Conservation (phyloP, 2,113 vertebrate genomes). For the Oryzias javanicus region DNA sequence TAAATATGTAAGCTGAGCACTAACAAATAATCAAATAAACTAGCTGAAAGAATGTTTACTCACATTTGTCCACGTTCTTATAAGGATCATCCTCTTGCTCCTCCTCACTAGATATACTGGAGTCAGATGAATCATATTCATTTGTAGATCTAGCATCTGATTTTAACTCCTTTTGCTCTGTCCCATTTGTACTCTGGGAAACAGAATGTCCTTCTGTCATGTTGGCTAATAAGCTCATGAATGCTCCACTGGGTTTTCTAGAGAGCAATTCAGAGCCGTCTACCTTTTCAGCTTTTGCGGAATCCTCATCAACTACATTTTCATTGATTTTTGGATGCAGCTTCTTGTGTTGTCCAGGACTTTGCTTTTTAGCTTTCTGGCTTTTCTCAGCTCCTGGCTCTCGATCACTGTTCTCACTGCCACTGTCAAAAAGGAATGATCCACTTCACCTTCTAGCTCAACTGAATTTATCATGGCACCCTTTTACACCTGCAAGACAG, state of each 20-base stretch:
- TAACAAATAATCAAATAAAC: neutral
- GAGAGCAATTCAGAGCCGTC: slow-evolving; percentile 29
- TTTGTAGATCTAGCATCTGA: slow-evolving; percentile 12
- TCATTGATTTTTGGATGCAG: slow-evolving; percentile 12
- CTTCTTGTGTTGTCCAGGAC: neutral
- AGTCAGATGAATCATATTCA: no score
- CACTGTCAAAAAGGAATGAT: slow-evolving; percentile 97
- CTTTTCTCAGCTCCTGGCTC: slow-evolving; percentile 17
- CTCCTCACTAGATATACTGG: neutral
- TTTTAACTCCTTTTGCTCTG: slow-evolving; percentile 70
- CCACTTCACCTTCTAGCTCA: slow-evolving; percentile 86
- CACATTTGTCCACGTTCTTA: slow-evolving; percentile 44
- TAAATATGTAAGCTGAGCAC: neutral
- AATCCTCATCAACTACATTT: neutral
- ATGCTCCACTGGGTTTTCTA: slow-evolving; percentile 50
- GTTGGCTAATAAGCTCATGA: slow-evolving; percentile 66
- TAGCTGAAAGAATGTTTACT: slow-evolving; percentile 19
- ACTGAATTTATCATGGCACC: slow-evolving; percentile 78
- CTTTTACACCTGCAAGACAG: slow-evolving; percentile 4
- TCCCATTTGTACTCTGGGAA: slow-evolving; percentile 80
- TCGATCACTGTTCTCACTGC: slow-evolving; percentile 72
- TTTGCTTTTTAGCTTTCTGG: slow-evolving; percentile 12
- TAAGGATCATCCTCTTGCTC: slow-evolving; percentile 45
- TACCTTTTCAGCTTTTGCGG: slow-evolving; percentile 1
- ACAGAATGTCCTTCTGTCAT: slow-evolving; percentile 59